A percentile compares a stretch with the other conserved stretches of the same genome.
These are phyloP conservation scores for Orientallactaga sibirica DNA, from an alignment of 2,797 vertebrate genomes.

Conservation along the genomic window DNA sequence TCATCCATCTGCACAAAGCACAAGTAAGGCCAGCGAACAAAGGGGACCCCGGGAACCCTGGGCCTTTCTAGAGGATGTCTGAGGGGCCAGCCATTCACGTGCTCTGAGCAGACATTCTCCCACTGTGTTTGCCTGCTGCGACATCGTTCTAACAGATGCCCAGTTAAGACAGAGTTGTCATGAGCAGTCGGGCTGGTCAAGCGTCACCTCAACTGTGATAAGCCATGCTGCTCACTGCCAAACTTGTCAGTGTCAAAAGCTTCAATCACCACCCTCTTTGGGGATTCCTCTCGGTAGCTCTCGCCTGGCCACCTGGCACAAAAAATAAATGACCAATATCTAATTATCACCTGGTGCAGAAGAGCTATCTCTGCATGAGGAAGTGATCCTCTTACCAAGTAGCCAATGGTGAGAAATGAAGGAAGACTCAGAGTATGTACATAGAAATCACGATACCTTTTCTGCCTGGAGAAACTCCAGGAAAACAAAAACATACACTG, in stretches of 20 bases:
- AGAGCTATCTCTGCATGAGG: not conserved
- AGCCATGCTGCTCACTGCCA: not conserved
- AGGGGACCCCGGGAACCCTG: slow-evolving; percentile 57
- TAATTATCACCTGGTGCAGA: slow-evolving; percentile 6
- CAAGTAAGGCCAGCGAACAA: slow-evolving; percentile 46
- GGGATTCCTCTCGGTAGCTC: not conserved
- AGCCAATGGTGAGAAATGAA: slow-evolving; percentile 28
- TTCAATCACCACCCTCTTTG: not conserved
- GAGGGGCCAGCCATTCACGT: slow-evolving; percentile 54
- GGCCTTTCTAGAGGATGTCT: slow-evolving; percentile 55
- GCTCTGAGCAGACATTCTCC: slow-evolving; percentile 68
- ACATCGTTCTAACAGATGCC: slow-evolving; percentile 68
- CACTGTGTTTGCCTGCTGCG: slow-evolving; percentile 66
- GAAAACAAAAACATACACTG: not conserved
- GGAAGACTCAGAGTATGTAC: not conserved
- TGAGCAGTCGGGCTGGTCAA: slow-evolving; percentile 56
- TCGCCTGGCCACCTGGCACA: not conserved
- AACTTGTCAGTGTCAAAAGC: not conserved
- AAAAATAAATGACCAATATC: not conserved
- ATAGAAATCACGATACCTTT: not conserved
- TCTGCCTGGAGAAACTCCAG: slow-evolving; percentile 25
- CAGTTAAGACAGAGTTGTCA: slow-evolving; percentile 62
- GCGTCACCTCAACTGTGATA: not conserved
- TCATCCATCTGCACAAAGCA: slow-evolving; percentile 49
- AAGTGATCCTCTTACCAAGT: not conserved